Percentiles rank a stretch among this genome's conserved stretches.
Evolutionary conservation across 2,113 vertebrate species (phyloP).

Genomic region (Gopherus flavomarginatus): DNA sequence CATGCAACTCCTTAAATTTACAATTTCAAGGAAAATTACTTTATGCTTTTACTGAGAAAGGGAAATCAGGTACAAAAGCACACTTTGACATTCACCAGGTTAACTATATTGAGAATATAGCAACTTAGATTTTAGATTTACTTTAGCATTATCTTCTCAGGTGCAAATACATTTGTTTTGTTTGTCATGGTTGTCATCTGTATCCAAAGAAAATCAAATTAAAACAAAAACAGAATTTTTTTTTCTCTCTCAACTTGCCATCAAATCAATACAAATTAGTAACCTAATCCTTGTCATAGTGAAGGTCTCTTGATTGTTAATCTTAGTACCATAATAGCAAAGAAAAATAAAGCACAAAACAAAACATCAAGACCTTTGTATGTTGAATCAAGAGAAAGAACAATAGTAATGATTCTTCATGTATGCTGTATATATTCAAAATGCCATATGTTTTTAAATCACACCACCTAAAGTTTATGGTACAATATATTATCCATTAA

Average conservation of each 20-base stretch:
- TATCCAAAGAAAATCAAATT: neutral
- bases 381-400: neutral
- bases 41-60: too few relatives aligned
- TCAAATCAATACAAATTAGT: neutral
- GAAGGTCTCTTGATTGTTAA: neutral
- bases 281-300: too few relatives aligned
- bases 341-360: neutral
- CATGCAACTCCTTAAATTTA: too few relatives aligned
- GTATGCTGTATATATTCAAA: neutral
- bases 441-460: too few relatives aligned
- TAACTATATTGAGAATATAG: neutral
- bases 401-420: neutral
- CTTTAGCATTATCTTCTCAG: neutral
- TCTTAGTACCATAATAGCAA: conserved; percentile 47
- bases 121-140: neutral
- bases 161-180: neutral
- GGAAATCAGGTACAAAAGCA: too few relatives aligned
- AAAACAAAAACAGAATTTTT: neutral
- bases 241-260: neutral
- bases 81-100: too few relatives aligned
- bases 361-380: neutral
- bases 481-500: neutral
- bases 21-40: too few relatives aligned
- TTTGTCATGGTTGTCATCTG: neutral
- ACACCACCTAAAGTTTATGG: neutral